Base-by-base conservation (phyloP, 2,888 invertebrate genomes). In the Volucella zonaria region DNA sequence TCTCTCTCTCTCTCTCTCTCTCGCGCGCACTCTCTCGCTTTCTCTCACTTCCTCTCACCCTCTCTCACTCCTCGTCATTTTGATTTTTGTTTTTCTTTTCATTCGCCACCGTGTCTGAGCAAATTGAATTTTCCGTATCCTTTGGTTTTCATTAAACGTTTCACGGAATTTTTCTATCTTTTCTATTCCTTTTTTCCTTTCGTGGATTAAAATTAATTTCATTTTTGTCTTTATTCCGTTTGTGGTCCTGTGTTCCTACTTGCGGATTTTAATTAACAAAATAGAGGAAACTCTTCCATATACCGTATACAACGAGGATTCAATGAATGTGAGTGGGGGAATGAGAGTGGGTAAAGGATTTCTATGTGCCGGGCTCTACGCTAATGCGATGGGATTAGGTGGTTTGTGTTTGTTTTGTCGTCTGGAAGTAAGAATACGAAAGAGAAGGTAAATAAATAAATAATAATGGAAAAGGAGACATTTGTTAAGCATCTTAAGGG, bases 41-140 rank as follows among this genome's bases (percentile, higher is more conserved):
- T n/a, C 58, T 10, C 18, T 10, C 11, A n/a, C n/a, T n/a, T n/a
- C n/a, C 15, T 38, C 12, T 10, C 9, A 49, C 10, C 42, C n/a
- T 11, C 2, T 11, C 2, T 15, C 10, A 38, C 45, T 52, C 45
- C n/a, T 43, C 15, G 11, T 23, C 38, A 3, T 38, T 15, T 6
- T 15, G 6, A 3, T 42, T 49, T 59, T 56, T 58, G 58, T 58
- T 73, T 47, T 18, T 10, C 10, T 12, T 31, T 31, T 31, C 6
- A 31, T 4, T 31, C 31, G 31, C 31, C 31, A 1, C 31, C 31
- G 6, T 31, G 31, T 31, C 2, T 0, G 42, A 14, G 42, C 51
- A 66, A 79, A 79, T 79, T 73, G 61, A 61, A 73, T 59, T 67
- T 73, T 12, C 42, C 43, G 31, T 59, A 12, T 64, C 59, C 66